Evolutionary conservation across 2,113 vertebrate genomes (phyloP).

Genomic region (Pollimyrus isidori): DNA sequence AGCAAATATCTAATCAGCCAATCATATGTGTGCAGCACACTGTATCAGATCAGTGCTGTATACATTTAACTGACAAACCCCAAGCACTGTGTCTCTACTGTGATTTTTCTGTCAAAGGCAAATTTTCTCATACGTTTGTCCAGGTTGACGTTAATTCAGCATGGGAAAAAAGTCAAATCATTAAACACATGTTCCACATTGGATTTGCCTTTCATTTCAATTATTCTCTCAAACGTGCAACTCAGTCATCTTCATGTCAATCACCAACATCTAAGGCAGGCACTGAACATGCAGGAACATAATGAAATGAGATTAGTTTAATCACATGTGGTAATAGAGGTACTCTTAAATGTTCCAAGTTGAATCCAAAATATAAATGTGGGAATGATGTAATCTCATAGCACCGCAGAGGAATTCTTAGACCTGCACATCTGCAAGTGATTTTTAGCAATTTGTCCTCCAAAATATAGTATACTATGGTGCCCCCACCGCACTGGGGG

Average conservation of each 20-base stretch:
- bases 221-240: not conserved
- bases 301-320: not conserved
- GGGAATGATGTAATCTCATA: slow-evolving; percentile 47
- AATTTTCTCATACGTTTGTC: not conserved
- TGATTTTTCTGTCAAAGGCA: not conserved
- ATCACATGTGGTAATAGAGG: not conserved
- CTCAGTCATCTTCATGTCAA: not conserved
- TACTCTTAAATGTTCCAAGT: slow-evolving; percentile 29
- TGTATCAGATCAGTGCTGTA: not conserved
- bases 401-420: slow-evolving; percentile 34
- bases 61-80: not conserved
- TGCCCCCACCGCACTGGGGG: slow-evolving; percentile 29
- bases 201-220: not conserved
- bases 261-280: not conserved
- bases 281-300: not conserved
- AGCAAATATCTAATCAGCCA: not conserved
- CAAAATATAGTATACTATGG: slow-evolving; percentile 38
- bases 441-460: slow-evolving; percentile 54
- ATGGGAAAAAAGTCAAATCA: not conserved
- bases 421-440: slow-evolving; percentile 59
- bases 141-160: not conserved
- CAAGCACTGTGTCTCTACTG: not conserved
- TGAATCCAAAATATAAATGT: slow-evolving; percentile 34
- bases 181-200: not conserved
- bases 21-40: not conserved